Percentiles rank a stretch among this genome's conserved stretches.
These are phyloP conservation scores for Anastatus disparis DNA, from an alignment of 1,140 invertebrate species.

Conservation along the genomic window DNA sequence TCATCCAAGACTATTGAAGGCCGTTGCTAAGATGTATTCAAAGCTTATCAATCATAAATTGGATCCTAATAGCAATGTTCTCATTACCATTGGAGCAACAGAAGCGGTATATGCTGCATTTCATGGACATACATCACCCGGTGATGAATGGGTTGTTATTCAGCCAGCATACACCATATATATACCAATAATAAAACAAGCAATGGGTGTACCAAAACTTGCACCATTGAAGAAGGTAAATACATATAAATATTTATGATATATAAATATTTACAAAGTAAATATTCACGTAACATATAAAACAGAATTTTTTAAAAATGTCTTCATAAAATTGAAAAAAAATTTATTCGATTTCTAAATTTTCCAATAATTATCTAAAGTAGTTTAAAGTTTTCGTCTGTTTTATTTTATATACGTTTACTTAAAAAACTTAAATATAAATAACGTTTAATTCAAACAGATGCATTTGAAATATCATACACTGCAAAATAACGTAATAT, in stretches of 20 bases:
- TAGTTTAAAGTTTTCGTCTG: too few species aligned
- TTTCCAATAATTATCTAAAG: too few species aligned
- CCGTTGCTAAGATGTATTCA: constrained; percentile 6
- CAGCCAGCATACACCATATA: constrained; percentile 99
- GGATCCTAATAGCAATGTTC: not conserved
- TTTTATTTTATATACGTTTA: too few species aligned
- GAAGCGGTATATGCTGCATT: constrained; percentile 88
- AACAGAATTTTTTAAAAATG: too few species aligned
- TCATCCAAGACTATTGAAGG: not conserved
- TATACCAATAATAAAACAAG: constrained; percentile 89
- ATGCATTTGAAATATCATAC: too few species aligned
- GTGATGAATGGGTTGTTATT: constrained; percentile 95
- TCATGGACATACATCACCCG: constrained; percentile 83
- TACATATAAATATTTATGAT: not conserved
- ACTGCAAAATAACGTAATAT: too few species aligned
- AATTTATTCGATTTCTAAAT: too few species aligned
- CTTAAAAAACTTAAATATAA: too few species aligned
- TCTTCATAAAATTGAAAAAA: too few species aligned
- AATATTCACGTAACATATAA: too few species aligned
- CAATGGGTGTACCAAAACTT: constrained; percentile 82
- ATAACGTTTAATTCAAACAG: too few species aligned
- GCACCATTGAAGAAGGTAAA: constrained; percentile 87
- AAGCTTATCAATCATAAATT: constrained; percentile 2
- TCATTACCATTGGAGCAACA: constrained; percentile 79
- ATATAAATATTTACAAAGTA: too few species aligned